Percentiles rank a stretch among this genome's conserved stretches.
These are phyloP conservation scores for Xenopus laevis DNA, from an alignment of 2,113 vertebrate genomes.

Conservation along the genomic window DNA sequence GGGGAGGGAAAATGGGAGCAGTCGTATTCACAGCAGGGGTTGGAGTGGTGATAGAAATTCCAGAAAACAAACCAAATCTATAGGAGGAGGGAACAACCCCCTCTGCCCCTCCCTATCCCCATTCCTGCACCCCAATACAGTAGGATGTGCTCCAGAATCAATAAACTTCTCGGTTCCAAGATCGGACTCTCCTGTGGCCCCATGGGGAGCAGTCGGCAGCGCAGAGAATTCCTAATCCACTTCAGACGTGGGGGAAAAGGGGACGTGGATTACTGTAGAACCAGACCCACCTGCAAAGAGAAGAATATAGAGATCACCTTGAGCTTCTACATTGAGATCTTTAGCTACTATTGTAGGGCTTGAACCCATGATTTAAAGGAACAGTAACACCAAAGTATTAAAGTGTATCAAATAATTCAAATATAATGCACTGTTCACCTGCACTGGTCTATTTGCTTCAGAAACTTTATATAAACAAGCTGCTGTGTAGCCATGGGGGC, in stretches of 20 bases:
- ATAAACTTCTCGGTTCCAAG: conserved; percentile 16
- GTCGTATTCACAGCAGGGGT: conserved; percentile 33
- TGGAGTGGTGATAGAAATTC: conserved; percentile 4
- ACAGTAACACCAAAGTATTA: too few species aligned
- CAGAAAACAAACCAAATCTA: conserved; percentile 16
- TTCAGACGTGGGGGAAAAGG: neutral
- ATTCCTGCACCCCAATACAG: conserved; percentile 51
- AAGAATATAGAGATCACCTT: neutral
- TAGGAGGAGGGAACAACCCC: conserved; percentile 37
- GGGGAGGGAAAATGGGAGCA: conserved; percentile 25
- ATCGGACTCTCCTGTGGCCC: conserved; percentile 56
- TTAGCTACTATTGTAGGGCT: too few species aligned
- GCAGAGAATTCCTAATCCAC: conserved; percentile 50
- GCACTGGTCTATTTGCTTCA: too few species aligned
- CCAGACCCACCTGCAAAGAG: conserved; percentile 82
- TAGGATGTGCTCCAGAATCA: conserved; percentile 55
- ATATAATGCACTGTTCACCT: too few species aligned
- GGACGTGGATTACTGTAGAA: conserved; percentile 80
- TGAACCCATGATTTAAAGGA: too few species aligned
- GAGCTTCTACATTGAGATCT: too few species aligned
- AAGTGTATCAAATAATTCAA: too few species aligned
- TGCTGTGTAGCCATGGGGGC: too few species aligned
- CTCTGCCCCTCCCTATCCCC: conserved; percentile 35
- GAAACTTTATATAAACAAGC: too few species aligned
- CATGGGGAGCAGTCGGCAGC: conserved; percentile 17